Percentiles rank a stretch among this genome's conserved stretches.
Evolutionary conservation across 2,888 invertebrate genomes (phyloP).

Genomic region (Pollenia labialis): DNA sequence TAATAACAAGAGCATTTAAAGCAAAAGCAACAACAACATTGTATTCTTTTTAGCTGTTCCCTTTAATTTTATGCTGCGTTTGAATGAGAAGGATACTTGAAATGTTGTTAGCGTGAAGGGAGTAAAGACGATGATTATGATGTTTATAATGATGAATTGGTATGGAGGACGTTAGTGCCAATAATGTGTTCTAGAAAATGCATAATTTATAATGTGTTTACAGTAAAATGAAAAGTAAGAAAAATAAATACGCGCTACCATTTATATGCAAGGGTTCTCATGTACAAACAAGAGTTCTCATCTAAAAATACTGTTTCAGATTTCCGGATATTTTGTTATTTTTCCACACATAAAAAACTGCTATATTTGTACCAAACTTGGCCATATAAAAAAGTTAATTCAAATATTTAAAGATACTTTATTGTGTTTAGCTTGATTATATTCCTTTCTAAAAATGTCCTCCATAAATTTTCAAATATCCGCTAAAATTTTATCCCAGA

Average conservation of each 20-base stretch:
- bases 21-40: slow-evolving; percentile 7
- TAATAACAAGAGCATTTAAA: neutral
- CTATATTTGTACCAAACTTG: no score
- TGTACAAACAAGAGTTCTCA: no score
- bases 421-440: no score
- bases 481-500: no score
- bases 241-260: neutral
- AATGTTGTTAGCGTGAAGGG: neutral
- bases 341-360: no score
- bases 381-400: no score
- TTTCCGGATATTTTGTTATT: no score
- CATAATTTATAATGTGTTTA: slow-evolving; percentile 16
- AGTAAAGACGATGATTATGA: neutral
- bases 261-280: no score
- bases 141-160: neutral
- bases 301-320: no score
- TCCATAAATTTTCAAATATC: no score
- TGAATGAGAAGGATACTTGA: slow-evolving; percentile 7
- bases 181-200: neutral
- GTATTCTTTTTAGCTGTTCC: neutral
- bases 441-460: no score
- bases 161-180: neutral
- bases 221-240: neutral
- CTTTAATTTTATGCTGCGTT: slow-evolving; percentile 22
- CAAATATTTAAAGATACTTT: no score